A percentile compares a stretch with the other conserved stretches of the same genome.
Evolutionary conservation across 1,140 invertebrate genomes (phyloP).

Genomic region (Cyrtorhinus lividipennis): DNA sequence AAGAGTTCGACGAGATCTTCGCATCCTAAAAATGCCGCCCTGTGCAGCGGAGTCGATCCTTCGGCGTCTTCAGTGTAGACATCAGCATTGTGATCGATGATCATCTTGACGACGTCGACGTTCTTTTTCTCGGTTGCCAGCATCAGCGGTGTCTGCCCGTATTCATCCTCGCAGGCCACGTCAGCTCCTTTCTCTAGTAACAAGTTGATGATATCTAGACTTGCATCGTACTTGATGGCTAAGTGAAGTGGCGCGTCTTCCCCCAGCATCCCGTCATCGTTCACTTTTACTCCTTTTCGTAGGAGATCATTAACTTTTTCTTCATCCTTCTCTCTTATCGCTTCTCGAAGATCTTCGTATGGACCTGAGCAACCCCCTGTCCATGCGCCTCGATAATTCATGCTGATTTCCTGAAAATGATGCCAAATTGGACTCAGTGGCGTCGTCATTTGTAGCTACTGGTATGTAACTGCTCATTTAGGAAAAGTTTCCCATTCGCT

Average conservation of each 20-base stretch:
- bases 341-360: not conserved
- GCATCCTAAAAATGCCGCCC: not conserved
- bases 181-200: not conserved
- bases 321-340: not conserved
- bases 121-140: not conserved
- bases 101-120: not conserved
- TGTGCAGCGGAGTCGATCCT: not conserved
- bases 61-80: not conserved
- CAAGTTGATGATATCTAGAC: not conserved
- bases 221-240: not conserved
- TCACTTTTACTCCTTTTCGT: not conserved
- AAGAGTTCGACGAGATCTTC: not conserved
- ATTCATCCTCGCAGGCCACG: not conserved
- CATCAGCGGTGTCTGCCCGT: not conserved
- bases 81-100: not conserved
- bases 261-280: too few relatives aligned
- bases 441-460: too few relatives aligned
- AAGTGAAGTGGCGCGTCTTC: not conserved
- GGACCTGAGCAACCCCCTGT: not conserved
- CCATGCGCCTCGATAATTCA: too few relatives aligned
- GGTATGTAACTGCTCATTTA: too few relatives aligned
- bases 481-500: too few relatives aligned
- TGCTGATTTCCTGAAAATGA: too few relatives aligned
- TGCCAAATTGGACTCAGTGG: too few relatives aligned
- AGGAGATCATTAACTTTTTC: not conserved